Evolutionary conservation across 2,797 vertebrate genomes (phyloP).

Genomic region (Sitta carolinensis): DNA sequence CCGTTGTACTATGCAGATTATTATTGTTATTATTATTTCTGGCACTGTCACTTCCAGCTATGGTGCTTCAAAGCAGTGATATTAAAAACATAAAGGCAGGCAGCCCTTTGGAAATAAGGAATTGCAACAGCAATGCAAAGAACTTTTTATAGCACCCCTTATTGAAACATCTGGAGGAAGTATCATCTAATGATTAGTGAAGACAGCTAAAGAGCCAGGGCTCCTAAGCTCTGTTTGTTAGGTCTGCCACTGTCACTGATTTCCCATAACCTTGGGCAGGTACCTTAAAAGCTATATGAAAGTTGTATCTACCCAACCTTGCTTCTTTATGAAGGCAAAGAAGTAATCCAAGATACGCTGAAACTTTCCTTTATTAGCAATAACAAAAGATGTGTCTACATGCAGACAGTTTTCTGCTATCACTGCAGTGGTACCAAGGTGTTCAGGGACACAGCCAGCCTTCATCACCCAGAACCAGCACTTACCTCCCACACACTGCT

Average conservation of each 20-base stretch:
- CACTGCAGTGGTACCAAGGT: not conserved
- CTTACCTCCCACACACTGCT: not conserved
- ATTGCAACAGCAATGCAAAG: not conserved
- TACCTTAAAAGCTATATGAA: not conserved
- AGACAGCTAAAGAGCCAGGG: not conserved
- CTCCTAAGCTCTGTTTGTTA: not conserved
- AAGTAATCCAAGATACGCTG: not conserved
- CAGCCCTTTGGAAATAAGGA: conserved; percentile 35
- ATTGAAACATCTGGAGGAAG: conserved; percentile 59
- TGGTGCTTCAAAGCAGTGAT: conserved; percentile 61
- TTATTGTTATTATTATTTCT: conserved; percentile 68
- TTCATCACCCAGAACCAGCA: not conserved
- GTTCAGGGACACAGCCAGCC: not conserved
- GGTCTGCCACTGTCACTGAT: not conserved
- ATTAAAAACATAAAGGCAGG: conserved; percentile 63
- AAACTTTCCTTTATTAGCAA: not conserved
- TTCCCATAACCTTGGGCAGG: not conserved
- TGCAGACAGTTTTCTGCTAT: not conserved
- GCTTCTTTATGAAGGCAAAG: not conserved
- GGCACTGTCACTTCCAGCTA: conserved; percentile 40
- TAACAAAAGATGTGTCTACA: not conserved
- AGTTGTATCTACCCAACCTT: not conserved
- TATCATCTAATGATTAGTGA: not conserved
- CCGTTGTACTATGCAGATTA: conserved; percentile 63
- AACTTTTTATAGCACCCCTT: conserved; percentile 42